phyloP scores from a whole-genome alignment of 2,797 vertebrate species.

The Nasua narica region DNA sequence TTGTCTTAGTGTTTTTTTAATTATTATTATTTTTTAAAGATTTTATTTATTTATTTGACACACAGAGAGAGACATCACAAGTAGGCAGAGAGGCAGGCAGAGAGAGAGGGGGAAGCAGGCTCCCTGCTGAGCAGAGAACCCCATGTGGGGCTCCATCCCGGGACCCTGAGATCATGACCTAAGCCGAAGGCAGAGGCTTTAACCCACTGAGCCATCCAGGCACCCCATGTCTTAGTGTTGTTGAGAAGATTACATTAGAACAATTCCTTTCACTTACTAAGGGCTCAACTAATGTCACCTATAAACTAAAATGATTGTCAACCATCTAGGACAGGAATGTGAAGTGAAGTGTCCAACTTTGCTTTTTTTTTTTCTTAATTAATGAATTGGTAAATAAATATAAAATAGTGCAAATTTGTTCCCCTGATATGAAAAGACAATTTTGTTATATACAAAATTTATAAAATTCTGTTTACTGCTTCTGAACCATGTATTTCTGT shows the following conservation, averaged over 20 bases:
- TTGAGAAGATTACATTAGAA: neutral
- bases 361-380: neutral
- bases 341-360: neutral
- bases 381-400: neutral
- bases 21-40: no score
- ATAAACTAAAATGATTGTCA: neutral
- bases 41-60: no score
- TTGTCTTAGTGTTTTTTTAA: neutral
- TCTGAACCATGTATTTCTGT: neutral
- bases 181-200: no score
- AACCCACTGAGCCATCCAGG: no score
- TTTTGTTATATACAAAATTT: neutral
- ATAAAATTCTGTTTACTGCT: neutral
- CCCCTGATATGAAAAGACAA: neutral
- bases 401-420: neutral
- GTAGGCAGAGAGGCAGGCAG: no score
- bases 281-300: neutral
- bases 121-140: no score
- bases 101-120: no score
- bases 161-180: no score
- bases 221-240: neutral
- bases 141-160: no score
- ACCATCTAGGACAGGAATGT: neutral
- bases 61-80: no score
- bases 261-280: neutral